A percentile compares a stretch with the other conserved stretches of the same genome.
These are phyloP conservation scores for Habrosyne pyritoides DNA, from an alignment of 2,888 invertebrate genomes.

Conservation along the genomic window DNA sequence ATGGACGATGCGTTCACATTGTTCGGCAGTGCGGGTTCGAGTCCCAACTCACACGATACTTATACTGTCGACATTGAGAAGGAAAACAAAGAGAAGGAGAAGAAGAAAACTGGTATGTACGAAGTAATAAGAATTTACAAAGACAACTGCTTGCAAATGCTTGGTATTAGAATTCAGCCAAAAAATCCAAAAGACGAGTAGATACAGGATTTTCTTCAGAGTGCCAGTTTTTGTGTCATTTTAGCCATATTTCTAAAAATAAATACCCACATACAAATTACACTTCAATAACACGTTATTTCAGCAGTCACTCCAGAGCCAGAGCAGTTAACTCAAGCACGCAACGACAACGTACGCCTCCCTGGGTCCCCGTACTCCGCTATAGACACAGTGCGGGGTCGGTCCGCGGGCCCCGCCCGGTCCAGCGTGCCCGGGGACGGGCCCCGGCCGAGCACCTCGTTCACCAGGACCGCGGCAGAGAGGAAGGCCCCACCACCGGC, in stretches of 20 bases:
- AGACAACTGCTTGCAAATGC: too few species aligned
- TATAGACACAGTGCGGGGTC: slow-evolving; percentile 58
- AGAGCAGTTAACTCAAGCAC: slow-evolving; percentile 61
- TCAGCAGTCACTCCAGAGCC: slow-evolving; percentile 17
- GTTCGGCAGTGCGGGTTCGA: slow-evolving; percentile 86
- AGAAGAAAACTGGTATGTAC: slow-evolving; percentile 35
- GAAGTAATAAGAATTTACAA: too few species aligned
- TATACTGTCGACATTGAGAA: slow-evolving; percentile 51
- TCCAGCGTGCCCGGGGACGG: slow-evolving; percentile 21
- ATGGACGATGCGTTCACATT: slow-evolving; percentile 91
- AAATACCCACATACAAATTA: not conserved
- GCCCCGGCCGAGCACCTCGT: slow-evolving; percentile 59
- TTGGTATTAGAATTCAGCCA: too few species aligned
- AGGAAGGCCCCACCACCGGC: slow-evolving; percentile 55
- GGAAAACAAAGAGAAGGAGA: slow-evolving; percentile 36
- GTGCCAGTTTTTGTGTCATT: too few species aligned
- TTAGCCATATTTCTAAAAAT: too few species aligned
- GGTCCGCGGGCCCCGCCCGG: slow-evolving; percentile 56
- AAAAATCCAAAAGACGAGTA: too few species aligned
- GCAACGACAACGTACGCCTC: slow-evolving; percentile 72
- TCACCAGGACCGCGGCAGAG: slow-evolving; percentile 38
- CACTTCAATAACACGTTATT: not conserved
- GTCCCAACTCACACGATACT: slow-evolving; percentile 69
- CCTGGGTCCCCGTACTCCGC: slow-evolving; percentile 66
- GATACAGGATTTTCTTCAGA: too few species aligned